A percentile compares a stretch with the other conserved stretches of the same genome.
Evolutionary conservation across 2,888 invertebrate genomes (phyloP).

Genomic region (Drosophila dives): DNA sequence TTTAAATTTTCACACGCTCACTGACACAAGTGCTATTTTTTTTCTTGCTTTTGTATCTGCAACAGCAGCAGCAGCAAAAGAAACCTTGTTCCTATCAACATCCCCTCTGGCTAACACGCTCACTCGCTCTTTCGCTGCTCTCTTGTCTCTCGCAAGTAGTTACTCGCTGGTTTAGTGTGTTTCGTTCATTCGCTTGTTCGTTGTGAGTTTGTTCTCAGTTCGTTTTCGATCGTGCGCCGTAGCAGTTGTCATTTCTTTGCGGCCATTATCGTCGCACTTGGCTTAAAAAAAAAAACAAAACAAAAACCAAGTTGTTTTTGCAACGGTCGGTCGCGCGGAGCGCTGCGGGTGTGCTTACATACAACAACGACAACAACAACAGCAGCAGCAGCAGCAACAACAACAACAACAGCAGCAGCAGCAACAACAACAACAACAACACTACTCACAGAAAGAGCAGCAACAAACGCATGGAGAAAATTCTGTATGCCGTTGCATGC

Average conservation of each 20-base stretch:
- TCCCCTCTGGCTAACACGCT: conserved; percentile 16
- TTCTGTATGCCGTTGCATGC: conserved; percentile 60
- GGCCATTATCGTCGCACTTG: conserved; percentile 41
- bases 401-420: conserved; percentile 20
- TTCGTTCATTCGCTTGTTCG: conserved; percentile 22
- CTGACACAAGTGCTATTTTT: conserved; percentile 67
- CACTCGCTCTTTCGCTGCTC: conserved; percentile 19
- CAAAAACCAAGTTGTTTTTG: conserved; percentile 56
- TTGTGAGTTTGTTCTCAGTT: conserved; percentile 51
- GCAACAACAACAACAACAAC: conserved; percentile 28
- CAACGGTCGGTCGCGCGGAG: conserved; percentile 60
- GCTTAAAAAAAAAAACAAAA: conserved; percentile 25
- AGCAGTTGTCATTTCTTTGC: conserved; percentile 68
- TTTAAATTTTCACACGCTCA: conserved; percentile 78
- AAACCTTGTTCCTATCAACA: conserved; percentile 22
- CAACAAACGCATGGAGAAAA: conserved; percentile 55
- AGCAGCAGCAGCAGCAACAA: conserved; percentile 22
- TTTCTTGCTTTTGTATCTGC: conserved; percentile 28
- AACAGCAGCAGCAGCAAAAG: conserved; percentile 16
- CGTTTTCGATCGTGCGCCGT: conserved; percentile 76
- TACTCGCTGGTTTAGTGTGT: conserved; percentile 19
- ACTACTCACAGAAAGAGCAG: conserved; percentile 15
- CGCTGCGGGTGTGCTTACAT: conserved; percentile 58
- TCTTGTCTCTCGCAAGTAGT: conserved; percentile 14
- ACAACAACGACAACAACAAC: conserved; percentile 27